Evolutionary conservation across 2,113 vertebrate species (phyloP), one percentile per base, ranked within the genome.

Genomic region (Isichthys henryi): DNA sequence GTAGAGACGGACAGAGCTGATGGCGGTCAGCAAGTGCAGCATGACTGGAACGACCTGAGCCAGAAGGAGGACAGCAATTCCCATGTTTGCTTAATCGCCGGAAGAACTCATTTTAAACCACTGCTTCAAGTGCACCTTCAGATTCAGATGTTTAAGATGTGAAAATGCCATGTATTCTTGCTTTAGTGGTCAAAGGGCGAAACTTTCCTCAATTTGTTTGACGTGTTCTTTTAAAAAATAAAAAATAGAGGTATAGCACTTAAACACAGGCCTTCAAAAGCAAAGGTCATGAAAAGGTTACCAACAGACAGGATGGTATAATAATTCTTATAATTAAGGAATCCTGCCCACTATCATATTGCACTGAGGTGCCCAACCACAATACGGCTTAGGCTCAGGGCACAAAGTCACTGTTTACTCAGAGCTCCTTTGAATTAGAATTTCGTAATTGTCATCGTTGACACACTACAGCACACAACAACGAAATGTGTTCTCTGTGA

Each of bases 1-100:
- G 90, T 98, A 99, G 45, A 99, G 97, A 6, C 98, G 96, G 43
- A 99, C 96, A 0, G 98, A 99, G 94, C 98, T 99, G 93, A 99
- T 97, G n/a, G 98, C 96, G 2, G 96, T 96, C 56, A 88, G 35
- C 85, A 99, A 97, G 90, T 98, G 97, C 9, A 99, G 96, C 95
- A 99, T 93, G 89, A 99, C 97, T 2, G 98, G 98, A 92, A 99
- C 98, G 77, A 99, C 98, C 98, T 99, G 91, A 6, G 56, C 6
- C 56, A 88, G 53, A 27, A 90, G 89, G 90, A 1, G 13, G 15
- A 43, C 35, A 80, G 35, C 1, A 82, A 45, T 52, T 10, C 9
- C 19, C 5, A 19, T 2, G 5, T 31, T 31, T 17, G n/a, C 49
- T 56, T 9, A 7, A n/a, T 58, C 17, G 31, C 49, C 50, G 21